Percentiles rank a stretch among this genome's conserved stretches.
Evolutionary conservation across 2,113 vertebrate genomes (phyloP).

Genomic region (Crotalus horridus): DNA sequence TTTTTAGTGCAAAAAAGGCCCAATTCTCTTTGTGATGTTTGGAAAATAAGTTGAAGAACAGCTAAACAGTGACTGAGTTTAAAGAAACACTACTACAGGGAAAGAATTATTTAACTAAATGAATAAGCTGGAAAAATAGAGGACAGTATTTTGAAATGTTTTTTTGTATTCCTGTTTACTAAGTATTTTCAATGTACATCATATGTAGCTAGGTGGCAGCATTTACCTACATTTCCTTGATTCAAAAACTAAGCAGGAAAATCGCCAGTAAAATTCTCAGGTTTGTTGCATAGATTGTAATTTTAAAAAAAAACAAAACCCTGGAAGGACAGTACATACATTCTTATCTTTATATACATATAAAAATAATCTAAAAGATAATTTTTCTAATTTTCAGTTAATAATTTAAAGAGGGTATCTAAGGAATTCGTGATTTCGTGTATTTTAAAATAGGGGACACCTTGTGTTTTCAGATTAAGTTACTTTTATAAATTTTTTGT

Average conservation of each 20-base stretch:
- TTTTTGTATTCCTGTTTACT: background rate
- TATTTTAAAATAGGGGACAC: background rate
- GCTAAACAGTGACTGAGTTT: background rate
- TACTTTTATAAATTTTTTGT: background rate
- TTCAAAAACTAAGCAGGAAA: background rate
- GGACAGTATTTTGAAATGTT: background rate
- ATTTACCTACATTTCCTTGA: background rate
- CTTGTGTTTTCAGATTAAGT: background rate
- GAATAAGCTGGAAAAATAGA: background rate
- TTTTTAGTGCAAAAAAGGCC: background rate
- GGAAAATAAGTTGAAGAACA: background rate
- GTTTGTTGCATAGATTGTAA: background rate
- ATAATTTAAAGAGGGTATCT: background rate
- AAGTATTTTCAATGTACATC: background rate
- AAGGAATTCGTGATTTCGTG: background rate
- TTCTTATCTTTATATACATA: background rate
- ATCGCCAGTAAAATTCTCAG: background rate
- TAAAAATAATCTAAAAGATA: background rate
- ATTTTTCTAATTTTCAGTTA: background rate
- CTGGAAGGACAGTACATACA: background rate
- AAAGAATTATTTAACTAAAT: background rate
- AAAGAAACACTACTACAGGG: background rate
- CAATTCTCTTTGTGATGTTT: background rate
- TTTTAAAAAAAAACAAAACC: background rate
- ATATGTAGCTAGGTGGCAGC: background rate